These are phyloP conservation scores for Heterotilapia buettikoferi DNA, from an alignment of 2,113 vertebrate species.

Conservation along the genomic window DNA sequence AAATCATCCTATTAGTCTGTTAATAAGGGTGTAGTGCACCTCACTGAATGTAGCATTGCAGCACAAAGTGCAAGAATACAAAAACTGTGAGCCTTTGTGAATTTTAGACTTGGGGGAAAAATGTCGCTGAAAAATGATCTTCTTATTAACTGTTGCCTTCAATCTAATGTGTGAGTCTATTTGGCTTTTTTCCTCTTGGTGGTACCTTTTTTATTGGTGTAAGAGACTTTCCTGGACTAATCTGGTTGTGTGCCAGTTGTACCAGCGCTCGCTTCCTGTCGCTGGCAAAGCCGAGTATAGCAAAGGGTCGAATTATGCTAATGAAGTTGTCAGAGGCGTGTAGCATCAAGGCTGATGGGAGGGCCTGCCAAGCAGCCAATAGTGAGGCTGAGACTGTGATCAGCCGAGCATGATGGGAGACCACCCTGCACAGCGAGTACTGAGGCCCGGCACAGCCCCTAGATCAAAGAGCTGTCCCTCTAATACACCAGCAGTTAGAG, in stretches of 20 bases:
- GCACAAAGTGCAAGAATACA: background rate
- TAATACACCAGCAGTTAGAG: constrained; percentile 71
- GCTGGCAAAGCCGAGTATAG: constrained; percentile 28
- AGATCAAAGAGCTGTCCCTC: constrained; percentile 81
- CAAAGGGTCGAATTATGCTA: constrained; percentile 69
- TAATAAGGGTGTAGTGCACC: constrained; percentile 82
- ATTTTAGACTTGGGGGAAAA: background rate
- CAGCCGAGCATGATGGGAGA: constrained; percentile 83
- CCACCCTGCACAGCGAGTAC: constrained; percentile 83
- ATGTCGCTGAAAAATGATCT: background rate
- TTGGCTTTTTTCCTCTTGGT: background rate
- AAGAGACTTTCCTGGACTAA: background rate
- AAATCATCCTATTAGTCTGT: constrained; percentile 82
- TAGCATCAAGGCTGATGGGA: constrained; percentile 80
- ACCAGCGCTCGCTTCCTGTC: constrained; percentile 25
- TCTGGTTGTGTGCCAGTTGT: background rate
- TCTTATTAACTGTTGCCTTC: background rate
- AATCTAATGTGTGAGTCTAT: background rate
- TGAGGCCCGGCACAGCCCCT: constrained; percentile 58
- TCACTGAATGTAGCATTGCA: constrained; percentile 80
- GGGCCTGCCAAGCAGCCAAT: constrained; percentile 79
- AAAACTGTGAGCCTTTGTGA: background rate
- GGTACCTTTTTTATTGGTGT: background rate
- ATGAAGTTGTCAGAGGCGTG: constrained; percentile 93
- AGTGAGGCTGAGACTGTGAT: constrained; percentile 73